A percentile compares a stretch with the other conserved stretches of the same genome.
Conservation (phyloP, 2,113 vertebrate species). For the Herpetotheres cachinnans region DNA sequence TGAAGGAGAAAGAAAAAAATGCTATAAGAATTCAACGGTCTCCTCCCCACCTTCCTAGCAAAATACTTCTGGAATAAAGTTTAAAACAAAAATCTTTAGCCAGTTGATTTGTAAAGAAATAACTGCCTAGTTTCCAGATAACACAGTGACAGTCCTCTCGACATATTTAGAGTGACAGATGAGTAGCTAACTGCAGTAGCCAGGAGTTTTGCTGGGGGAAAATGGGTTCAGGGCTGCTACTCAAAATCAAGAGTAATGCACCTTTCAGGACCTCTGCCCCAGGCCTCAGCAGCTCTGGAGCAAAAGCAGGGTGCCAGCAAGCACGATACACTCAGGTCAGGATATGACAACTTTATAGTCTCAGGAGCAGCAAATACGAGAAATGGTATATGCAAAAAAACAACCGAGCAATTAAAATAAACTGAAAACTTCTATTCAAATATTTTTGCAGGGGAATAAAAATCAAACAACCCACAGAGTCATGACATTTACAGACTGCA, state of each 20-base stretch:
- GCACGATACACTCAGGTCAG: background rate
- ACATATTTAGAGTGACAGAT: background rate
- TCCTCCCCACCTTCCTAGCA: background rate
- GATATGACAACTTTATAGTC: background rate
- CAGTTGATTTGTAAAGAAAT: background rate
- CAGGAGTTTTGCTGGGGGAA: background rate
- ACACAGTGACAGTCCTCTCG: background rate
- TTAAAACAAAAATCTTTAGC: background rate
- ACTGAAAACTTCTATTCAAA: background rate
- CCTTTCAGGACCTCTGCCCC: background rate
- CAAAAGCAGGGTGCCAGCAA: background rate
- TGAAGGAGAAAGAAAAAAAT: constrained; percentile 55
- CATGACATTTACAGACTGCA: background rate
- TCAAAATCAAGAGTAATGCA: background rate
- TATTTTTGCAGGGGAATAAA: background rate
- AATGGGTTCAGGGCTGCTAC: background rate
- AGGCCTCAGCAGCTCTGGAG: background rate
- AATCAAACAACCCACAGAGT: background rate
- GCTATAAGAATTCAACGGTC: background rate
- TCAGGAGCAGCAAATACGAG: background rate
- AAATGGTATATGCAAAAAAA: background rate
- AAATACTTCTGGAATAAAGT: background rate
- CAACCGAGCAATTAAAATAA: background rate
- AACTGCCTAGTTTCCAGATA: background rate
- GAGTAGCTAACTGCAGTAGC: background rate